Conservation (phyloP, 2,888 invertebrate species). For the Ophioninae sp. region DNA sequence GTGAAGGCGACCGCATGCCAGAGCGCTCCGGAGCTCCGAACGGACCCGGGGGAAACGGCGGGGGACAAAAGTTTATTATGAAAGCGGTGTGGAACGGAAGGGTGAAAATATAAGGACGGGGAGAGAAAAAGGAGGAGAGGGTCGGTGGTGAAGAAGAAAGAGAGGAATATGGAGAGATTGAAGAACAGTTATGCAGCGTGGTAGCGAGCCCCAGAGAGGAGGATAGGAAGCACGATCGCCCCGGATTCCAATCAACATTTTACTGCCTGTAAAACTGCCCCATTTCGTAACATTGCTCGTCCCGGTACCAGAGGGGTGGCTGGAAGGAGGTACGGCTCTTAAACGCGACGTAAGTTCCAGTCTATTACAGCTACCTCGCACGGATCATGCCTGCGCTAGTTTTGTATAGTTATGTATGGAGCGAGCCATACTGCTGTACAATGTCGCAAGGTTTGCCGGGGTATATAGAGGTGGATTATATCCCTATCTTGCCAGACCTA, state of each 20-base stretch:
- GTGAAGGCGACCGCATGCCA: slow-evolving; percentile 53
- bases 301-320: slow-evolving; percentile 63
- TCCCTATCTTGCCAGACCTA: slow-evolving; percentile 37
- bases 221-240: slow-evolving; percentile 68
- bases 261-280: slow-evolving; percentile 77
- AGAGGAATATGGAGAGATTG: slow-evolving; percentile 19
- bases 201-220: slow-evolving; percentile 35
- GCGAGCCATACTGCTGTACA: slow-evolving; percentile 14
- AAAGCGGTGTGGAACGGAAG: slow-evolving; percentile 28
- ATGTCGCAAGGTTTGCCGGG: slow-evolving; percentile 18
- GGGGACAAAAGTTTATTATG: slow-evolving; percentile 59
- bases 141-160: slow-evolving; percentile 1
- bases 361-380: slow-evolving; percentile 67
- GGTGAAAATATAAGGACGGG: neutral
- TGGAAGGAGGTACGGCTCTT: slow-evolving; percentile 64
- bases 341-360: slow-evolving; percentile 72
- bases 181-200: slow-evolving; percentile 20
- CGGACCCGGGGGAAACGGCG: slow-evolving; percentile 14
- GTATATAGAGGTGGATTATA: slow-evolving; percentile 40
- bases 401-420: neutral
- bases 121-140: neutral
- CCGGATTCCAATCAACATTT: slow-evolving; percentile 78
- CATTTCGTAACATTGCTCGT: slow-evolving; percentile 74
- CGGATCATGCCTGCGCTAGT: slow-evolving; percentile 29
- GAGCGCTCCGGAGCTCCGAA: slow-evolving; percentile 10